Percentiles rank a stretch among this genome's conserved stretches.
Evolutionary conservation across 2,113 vertebrate genomes (phyloP).

Genomic region (Peromyscus leucopus): DNA sequence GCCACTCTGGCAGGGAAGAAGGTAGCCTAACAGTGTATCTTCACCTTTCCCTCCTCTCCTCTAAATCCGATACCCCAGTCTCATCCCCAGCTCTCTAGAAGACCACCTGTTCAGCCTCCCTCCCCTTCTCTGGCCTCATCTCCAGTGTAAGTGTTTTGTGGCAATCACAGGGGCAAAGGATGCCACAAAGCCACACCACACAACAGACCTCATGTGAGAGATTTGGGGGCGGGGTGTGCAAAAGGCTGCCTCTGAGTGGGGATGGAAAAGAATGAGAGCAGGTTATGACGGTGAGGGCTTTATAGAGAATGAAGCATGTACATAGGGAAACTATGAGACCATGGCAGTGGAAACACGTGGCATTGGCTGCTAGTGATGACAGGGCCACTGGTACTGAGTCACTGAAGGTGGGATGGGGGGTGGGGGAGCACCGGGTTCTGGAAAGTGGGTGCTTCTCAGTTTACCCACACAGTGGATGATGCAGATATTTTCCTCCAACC

Average conservation of each 20-base stretch:
- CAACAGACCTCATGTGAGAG: background rate
- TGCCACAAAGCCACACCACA: background rate
- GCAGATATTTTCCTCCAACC: background rate
- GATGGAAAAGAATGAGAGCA: background rate
- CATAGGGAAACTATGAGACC: background rate
- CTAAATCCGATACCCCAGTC: background rate
- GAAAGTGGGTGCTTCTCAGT: background rate
- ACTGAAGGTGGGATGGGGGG: background rate
- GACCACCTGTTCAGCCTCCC: background rate
- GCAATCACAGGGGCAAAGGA: background rate
- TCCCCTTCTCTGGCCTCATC: background rate
- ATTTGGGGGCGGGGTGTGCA: background rate
- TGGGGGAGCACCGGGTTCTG: background rate
- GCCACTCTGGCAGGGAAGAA: background rate
- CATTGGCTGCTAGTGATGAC: background rate
- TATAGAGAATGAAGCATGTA: background rate
- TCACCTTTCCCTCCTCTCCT: background rate
- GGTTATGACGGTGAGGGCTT: background rate
- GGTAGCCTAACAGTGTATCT: background rate
- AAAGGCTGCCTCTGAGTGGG: background rate
- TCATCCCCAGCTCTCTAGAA: background rate
- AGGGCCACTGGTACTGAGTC: background rate
- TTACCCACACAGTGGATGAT: background rate
- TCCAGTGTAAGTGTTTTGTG: background rate
- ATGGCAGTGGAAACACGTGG: background rate